These are phyloP conservation scores for Tricholauxania praeusta DNA, from an alignment of 2,888 invertebrate genomes.

Conservation along the genomic window DNA sequence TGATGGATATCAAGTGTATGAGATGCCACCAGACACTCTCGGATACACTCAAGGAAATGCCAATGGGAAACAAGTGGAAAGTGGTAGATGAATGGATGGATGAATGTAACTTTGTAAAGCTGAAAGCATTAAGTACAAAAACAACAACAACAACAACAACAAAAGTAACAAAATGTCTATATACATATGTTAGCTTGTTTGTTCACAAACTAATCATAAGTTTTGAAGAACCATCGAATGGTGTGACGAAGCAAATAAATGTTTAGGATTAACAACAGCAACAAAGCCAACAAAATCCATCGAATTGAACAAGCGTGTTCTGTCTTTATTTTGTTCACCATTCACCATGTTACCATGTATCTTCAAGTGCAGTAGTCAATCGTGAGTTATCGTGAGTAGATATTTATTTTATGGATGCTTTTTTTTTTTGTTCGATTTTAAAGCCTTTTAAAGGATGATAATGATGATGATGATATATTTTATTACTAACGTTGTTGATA, in stretches of 20 bases:
- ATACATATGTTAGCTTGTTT: conserved; percentile 5
- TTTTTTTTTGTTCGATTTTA: not conserved
- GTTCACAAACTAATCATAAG: conserved; percentile 30
- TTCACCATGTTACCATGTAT: too few species aligned
- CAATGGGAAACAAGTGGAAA: not conserved
- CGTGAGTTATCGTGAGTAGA: not conserved
- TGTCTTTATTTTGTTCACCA: too few species aligned
- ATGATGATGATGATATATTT: conserved; percentile 19
- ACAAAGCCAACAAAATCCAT: not conserved
- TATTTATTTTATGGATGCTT: too few species aligned
- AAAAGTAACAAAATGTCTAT: not conserved
- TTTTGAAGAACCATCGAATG: conserved; percentile 35
- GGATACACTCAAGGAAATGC: conserved; percentile 1
- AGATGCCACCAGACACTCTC: conserved; percentile 22
- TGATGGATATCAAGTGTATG: conserved; percentile 23
- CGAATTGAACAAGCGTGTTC: not conserved
- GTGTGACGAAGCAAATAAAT: conserved; percentile 38
- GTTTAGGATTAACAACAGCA: conserved; percentile 23
- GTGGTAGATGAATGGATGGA: conserved; percentile 4
- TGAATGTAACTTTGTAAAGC: not conserved
- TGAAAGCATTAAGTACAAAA: not conserved
- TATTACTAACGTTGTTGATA: conserved; percentile 2
- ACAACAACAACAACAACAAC: conserved; percentile 6
- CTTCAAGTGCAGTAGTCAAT: conserved; percentile 21
- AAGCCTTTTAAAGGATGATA: not conserved